Evolutionary conservation across 1,140 invertebrate genomes (phyloP), one percentile per base, ranked within the genome.

Genomic region (Pogonus chalceus): DNA sequence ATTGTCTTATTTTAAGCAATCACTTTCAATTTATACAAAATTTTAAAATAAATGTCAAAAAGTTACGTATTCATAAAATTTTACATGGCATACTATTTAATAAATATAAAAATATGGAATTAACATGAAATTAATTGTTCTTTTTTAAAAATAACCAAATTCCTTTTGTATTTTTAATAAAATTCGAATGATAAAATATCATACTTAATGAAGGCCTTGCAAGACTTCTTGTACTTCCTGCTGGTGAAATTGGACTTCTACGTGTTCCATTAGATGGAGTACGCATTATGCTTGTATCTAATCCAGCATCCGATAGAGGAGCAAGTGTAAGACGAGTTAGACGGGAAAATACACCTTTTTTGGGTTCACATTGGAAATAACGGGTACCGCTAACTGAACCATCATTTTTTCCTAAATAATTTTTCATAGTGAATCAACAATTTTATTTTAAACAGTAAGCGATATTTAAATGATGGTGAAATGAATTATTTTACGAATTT

Each of bases 301-400:
- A 69, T 16, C 65, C 62, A n/a, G 74, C 72, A 35, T 71, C 72
- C 14, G 67, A 68, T 58, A 85, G 65, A 1, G 87, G 88, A 54
- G 79, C 72, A 57, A 84, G 77, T 4, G 90, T 90, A n/a, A 96
- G 75, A 60, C 92, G 83, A 22, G 88, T 90, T 20, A 96, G 75
- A 1, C 92, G 80, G 23, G 93, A 93, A 71, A 98, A 98, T 21
- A 98, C 87, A 4, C 96, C 96, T 24, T 85, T 82, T 62, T 92
- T 92, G 4, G 90, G 79, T 70, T 93, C 89, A 70, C 95, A 98
- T 72, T 96, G 92, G 69, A 96, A 96, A 69, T 96, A 96, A 23
- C 87, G 78, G 20, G 84, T 82, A 23, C 93, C 94, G 51, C 87
- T 86, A 39, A 98, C 93, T 18, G 92, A 91, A 16, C 96, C 96